Evolutionary conservation across 2,888 invertebrate species (phyloP).

Genomic region (Crossocerus cetratus): DNA sequence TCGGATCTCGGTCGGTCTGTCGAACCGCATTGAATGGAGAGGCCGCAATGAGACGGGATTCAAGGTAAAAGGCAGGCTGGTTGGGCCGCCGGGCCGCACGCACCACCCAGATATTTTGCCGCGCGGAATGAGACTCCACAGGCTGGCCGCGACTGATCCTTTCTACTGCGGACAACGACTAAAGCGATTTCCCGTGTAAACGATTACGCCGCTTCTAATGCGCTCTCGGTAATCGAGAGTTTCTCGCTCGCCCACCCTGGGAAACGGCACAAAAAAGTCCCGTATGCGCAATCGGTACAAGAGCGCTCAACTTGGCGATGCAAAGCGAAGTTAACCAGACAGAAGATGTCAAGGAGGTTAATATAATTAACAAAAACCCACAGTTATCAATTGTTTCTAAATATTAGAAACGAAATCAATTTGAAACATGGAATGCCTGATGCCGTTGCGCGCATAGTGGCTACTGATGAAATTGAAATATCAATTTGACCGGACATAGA

Average conservation of each 20-base stretch:
- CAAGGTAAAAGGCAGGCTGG: constrained; percentile 49
- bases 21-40: constrained; percentile 51
- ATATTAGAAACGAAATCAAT: no score
- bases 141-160: constrained; percentile 2
- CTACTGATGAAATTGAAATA: no score
- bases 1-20: constrained; percentile 55
- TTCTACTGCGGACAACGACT: constrained; percentile 14
- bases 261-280: no score
- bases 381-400: no score
- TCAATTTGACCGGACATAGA: no score
- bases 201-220: not conserved
- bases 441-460: no score
- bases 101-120: constrained; percentile 38
- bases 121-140: constrained; percentile 28
- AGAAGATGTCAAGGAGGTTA: no score
- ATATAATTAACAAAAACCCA: no score
- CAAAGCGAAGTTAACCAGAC: no score
- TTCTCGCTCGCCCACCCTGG: not conserved
- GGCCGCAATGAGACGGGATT: constrained; percentile 37
- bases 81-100: constrained; percentile 29
- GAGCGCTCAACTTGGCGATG: no score
- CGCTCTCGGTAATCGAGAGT: not conserved
- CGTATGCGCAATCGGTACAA: no score
- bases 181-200: constrained; percentile 4
- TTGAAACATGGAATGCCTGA: no score